A percentile compares a stretch with the other conserved stretches of the same genome.
These are phyloP conservation scores for Lycia hirtaria DNA, from an alignment of 2,888 invertebrate genomes.

Conservation along the genomic window DNA sequence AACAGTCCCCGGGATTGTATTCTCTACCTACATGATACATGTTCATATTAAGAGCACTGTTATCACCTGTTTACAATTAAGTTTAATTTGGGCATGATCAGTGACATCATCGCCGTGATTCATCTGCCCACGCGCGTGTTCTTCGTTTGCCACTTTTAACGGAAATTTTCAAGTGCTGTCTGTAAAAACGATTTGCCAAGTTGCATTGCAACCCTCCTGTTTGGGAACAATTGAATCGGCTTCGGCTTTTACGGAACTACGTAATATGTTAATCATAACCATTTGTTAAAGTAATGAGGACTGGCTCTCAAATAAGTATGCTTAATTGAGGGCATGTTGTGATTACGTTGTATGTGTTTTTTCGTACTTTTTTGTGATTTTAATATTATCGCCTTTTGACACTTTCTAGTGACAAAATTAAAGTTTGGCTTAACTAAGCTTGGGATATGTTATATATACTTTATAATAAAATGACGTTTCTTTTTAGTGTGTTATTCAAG, in stretches of 20 bases:
- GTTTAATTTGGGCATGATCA: constrained; percentile 49
- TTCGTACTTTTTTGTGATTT: constrained; percentile 10
- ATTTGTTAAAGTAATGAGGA: constrained; percentile 20
- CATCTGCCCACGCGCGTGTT: constrained; percentile 54
- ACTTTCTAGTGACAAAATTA: background rate
- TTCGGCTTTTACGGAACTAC: constrained; percentile 38
- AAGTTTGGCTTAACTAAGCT: background rate
- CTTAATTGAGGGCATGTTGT: constrained; percentile 23
- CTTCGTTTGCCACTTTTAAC: constrained; percentile 44
- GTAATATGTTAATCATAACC: constrained; percentile 42
- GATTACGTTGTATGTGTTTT: constrained; percentile 13
- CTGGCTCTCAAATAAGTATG: constrained; percentile 16
- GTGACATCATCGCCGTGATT: constrained; percentile 61
- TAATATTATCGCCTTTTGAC: constrained; percentile 7
- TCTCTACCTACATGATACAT: no score
- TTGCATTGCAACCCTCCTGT: constrained; percentile 48
- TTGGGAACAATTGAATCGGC: constrained; percentile 47
- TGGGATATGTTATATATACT: background rate
- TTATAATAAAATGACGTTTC: background rate
- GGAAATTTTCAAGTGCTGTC: constrained; percentile 46
- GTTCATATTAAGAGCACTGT: no score
- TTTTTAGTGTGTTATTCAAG: background rate
- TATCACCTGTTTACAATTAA: constrained; percentile 49
- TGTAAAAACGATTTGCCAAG: constrained; percentile 45
- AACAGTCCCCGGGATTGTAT: no score